Conservation (phyloP, 2,797 vertebrate species). For the Macrochelys suwanniensis region DNA sequence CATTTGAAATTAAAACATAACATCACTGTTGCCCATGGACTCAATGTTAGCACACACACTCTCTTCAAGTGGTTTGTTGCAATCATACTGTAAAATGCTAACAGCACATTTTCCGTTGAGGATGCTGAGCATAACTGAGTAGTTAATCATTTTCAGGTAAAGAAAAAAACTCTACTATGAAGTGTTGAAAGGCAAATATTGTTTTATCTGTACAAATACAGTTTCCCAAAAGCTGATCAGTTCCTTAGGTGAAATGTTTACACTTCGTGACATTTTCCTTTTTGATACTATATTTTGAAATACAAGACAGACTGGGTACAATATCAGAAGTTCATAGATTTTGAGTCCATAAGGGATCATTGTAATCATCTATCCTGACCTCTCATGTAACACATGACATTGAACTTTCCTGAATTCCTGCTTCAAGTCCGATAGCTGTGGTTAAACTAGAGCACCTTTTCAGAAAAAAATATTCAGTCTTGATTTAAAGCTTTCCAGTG, state of each 20-base stretch:
- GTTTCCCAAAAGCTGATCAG: neutral
- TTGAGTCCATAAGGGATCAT: neutral
- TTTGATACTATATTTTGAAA: neutral
- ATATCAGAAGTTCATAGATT: neutral
- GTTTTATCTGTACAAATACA: neutral
- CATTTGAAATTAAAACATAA: conserved; percentile 16
- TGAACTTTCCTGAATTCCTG: neutral
- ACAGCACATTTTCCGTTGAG: conserved; percentile 63
- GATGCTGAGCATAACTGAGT: conserved; percentile 41
- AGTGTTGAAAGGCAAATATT: conserved; percentile 27
- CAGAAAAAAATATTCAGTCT: neutral
- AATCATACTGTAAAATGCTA: conserved; percentile 60
- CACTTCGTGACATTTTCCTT: neutral
- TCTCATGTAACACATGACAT: neutral
- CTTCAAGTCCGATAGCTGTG: neutral
- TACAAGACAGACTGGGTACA: neutral
- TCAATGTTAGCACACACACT: conserved; percentile 58
- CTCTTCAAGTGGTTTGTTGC: conserved; percentile 33
- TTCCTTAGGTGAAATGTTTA: neutral
- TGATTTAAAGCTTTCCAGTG: neutral
- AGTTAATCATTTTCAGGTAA: conserved; percentile 43
- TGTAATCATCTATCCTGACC: neutral
- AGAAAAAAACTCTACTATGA: neutral
- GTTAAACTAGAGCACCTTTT: neutral
- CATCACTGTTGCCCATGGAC: conserved; percentile 9